phyloP scores from a whole-genome alignment of 2,113 vertebrate genomes.

The Bucco capensis region DNA sequence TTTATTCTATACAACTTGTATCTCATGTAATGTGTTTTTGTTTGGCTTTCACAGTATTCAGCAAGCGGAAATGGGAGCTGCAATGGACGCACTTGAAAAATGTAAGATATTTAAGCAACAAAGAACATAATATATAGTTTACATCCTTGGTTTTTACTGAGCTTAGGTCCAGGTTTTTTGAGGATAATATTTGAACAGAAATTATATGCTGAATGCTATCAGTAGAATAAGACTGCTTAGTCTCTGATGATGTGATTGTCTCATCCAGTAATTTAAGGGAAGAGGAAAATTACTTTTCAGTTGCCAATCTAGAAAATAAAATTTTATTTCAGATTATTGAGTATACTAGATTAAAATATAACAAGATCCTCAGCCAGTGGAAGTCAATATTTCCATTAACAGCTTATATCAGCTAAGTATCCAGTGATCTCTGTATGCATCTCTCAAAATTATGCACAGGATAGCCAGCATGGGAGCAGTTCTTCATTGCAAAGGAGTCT shows the following conservation, averaged over 20 bases:
- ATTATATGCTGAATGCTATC: not conserved
- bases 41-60: constrained; percentile 86
- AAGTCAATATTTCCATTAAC: not conserved
- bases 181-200: not conserved
- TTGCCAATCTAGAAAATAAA: not conserved
- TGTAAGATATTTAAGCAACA: constrained; percentile 79
- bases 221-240: not conserved
- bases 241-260: not conserved
- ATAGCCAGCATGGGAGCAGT: not conserved
- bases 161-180: not conserved
- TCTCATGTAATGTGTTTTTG: not conserved
- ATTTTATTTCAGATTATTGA: not conserved
- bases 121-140: not conserved
- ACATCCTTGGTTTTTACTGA: not conserved
- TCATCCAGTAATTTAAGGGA: not conserved
- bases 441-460: not conserved
- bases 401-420: not conserved
- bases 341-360: not conserved
- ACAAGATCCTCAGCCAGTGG: not conserved
- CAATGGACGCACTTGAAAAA: constrained; percentile 98
- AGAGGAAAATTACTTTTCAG: not conserved
- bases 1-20: not conserved
- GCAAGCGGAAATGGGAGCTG: constrained; percentile 98
- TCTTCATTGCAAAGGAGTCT: not conserved
- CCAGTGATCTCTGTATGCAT: not conserved